Conservation (phyloP, 2,888 invertebrate genomes). For the Iphiclides podalirius region DNA sequence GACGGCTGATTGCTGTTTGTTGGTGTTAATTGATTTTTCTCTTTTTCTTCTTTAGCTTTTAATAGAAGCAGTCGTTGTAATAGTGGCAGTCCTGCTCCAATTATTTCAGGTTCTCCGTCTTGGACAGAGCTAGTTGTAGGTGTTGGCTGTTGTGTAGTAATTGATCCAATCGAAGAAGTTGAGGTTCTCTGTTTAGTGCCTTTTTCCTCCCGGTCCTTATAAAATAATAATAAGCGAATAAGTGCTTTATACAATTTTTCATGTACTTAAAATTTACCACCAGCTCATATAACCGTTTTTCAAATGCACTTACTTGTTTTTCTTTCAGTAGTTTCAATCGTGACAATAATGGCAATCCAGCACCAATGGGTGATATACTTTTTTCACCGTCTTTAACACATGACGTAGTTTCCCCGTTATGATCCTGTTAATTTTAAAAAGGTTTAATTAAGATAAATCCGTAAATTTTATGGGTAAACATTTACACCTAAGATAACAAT, state of each 20-base stretch:
- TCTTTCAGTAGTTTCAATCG: slow-evolving; percentile 90
- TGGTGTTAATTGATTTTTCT: slow-evolving; percentile 69
- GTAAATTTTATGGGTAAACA: too few relatives aligned
- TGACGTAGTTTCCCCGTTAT: slow-evolving; percentile 62
- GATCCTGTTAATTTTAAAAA: slow-evolving; percentile 47
- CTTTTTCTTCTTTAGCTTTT: slow-evolving; percentile 87
- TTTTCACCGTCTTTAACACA: slow-evolving; percentile 79
- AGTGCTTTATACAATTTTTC: too few relatives aligned
- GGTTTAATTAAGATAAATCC: too few relatives aligned
- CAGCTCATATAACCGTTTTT: too few relatives aligned
- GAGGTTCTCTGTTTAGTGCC: slow-evolving; percentile 69
- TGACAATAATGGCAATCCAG: slow-evolving; percentile 89
- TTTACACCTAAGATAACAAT: too few relatives aligned
- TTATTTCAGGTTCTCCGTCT: slow-evolving; percentile 80
- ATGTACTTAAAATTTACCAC: too few relatives aligned
- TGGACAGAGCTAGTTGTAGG: slow-evolving; percentile 82
- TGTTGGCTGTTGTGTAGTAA: slow-evolving; percentile 76
- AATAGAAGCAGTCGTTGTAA: slow-evolving; percentile 86
- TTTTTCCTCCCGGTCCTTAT: slow-evolving; percentile 74
- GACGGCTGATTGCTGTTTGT: slow-evolving; percentile 70
- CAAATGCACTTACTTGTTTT: slow-evolving; percentile 83
- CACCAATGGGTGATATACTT: slow-evolving; percentile 86
- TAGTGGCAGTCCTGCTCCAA: slow-evolving; percentile 86
- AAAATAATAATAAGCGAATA: slow-evolving; percentile 7
- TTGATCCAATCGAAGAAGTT: slow-evolving; percentile 54